Conservation (phyloP, 2,113 vertebrate species). For the Apeltes quadracus region DNA sequence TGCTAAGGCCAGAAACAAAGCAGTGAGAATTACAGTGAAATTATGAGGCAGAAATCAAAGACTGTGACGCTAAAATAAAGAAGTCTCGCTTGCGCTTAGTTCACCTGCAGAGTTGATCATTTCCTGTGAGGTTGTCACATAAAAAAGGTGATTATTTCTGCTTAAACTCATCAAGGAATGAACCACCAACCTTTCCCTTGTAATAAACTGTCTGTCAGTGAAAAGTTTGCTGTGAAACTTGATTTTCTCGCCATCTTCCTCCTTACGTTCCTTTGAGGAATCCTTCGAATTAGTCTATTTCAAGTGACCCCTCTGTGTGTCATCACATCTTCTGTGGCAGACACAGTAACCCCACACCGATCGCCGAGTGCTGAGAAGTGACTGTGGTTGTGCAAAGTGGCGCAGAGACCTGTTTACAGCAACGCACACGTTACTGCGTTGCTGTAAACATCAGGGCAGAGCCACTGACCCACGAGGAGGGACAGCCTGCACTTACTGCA, state of each 20-base stretch:
- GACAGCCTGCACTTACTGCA: conserved; percentile 41
- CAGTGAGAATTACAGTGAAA: neutral
- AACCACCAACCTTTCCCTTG: neutral
- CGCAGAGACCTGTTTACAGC: conserved; percentile 36
- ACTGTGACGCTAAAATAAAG: neutral
- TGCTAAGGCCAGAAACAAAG: neutral
- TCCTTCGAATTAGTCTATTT: neutral
- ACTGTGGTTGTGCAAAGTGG: conserved; percentile 56
- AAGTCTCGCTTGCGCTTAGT: neutral
- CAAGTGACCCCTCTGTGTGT: conserved; percentile 6
- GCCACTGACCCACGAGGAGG: conserved; percentile 42
- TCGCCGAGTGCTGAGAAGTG: conserved; percentile 52
- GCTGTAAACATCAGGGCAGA: conserved; percentile 34
- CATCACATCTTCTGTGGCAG: conserved; percentile 50
- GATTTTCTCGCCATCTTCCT: neutral
- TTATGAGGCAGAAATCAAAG: neutral
- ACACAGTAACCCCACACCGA: conserved; percentile 51
- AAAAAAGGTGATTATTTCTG: neutral
- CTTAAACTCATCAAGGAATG: neutral
- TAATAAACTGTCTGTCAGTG: neutral
- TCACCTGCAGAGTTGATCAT: neutral
- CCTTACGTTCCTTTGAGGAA: neutral
- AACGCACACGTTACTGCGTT: conserved; percentile 31
- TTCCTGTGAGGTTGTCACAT: neutral
- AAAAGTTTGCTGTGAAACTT: neutral